phyloP scores from a whole-genome alignment of 2,797 vertebrate genomes.

The Acanthurus leucopareius region DNA sequence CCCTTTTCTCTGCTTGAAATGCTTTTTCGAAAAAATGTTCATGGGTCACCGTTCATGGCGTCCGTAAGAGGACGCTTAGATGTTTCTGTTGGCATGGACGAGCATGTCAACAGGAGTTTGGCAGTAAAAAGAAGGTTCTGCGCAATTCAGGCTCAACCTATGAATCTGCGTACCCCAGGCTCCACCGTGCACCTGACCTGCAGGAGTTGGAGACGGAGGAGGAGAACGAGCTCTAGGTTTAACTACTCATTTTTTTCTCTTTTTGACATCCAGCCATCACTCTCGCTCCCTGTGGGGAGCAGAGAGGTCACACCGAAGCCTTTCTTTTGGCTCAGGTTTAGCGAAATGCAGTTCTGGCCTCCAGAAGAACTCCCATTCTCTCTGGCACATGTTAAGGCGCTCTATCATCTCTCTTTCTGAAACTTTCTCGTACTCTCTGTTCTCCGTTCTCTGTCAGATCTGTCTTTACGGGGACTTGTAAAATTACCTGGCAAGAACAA shows the following conservation, averaged over 20 bases:
- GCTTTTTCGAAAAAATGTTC: slow-evolving; percentile 35
- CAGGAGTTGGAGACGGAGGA: slow-evolving; percentile 43
- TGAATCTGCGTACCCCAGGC: slow-evolving; percentile 46
- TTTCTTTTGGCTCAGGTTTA: slow-evolving; percentile 65
- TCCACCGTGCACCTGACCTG: slow-evolving; percentile 67
- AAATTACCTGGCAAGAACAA: slow-evolving; percentile 78
- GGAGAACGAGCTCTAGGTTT: slow-evolving; percentile 55
- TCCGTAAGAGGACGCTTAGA: slow-evolving; percentile 40
- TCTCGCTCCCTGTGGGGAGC: slow-evolving; percentile 62
- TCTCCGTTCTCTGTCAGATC: slow-evolving; percentile 69
- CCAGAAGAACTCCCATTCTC: slow-evolving; percentile 71
- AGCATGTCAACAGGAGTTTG: slow-evolving; percentile 66
- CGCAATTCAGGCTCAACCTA: slow-evolving; percentile 32
- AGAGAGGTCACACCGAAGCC: slow-evolving; percentile 65
- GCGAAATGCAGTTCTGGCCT: slow-evolving; percentile 64
- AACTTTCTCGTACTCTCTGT: slow-evolving; percentile 38
- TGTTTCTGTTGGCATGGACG: slow-evolving; percentile 68
- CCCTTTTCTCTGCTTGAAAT: slow-evolving; percentile 12
- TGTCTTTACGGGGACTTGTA: slow-evolving; percentile 73
- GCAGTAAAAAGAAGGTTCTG: slow-evolving; percentile 41
- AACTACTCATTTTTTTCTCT: slow-evolving; percentile 53
- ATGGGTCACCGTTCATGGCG: slow-evolving; percentile 20
- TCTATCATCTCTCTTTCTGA: slow-evolving; percentile 68
- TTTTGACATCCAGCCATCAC: slow-evolving; percentile 70
- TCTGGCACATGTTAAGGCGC: slow-evolving; percentile 68